Evolutionary conservation across 2,113 vertebrate species (phyloP).

Genomic region (Limnothrissa miodon): DNA sequence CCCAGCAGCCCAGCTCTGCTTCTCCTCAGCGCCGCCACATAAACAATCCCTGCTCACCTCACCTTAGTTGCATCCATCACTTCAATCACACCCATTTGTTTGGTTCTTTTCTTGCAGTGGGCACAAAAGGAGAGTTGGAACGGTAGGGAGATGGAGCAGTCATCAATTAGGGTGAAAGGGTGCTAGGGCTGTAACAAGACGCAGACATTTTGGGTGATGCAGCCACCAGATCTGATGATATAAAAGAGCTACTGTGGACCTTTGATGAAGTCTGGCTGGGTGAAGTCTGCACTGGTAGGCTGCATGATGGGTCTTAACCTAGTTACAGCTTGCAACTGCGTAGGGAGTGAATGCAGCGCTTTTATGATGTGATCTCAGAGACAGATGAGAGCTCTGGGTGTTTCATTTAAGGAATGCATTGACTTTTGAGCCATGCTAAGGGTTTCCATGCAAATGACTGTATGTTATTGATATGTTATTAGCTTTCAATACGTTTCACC

Average conservation of each 20-base stretch:
- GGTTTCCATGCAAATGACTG: not conserved
- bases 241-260: constrained; percentile 35
- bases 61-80: constrained; percentile 60
- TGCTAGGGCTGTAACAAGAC: constrained; percentile 18
- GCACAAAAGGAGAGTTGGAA: constrained; percentile 45
- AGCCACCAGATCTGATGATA: constrained; percentile 26
- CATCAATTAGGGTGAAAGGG: constrained; percentile 44
- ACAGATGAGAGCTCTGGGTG: not conserved
- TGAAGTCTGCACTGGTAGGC: not conserved
- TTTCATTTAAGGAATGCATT: not conserved
- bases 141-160: constrained; percentile 49
- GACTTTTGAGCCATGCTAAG: not conserved
- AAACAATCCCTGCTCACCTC: constrained; percentile 59
- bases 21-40: constrained; percentile 38
- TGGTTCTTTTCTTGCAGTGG: constrained; percentile 56
- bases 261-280: constrained; percentile 15
- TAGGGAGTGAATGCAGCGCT: not conserved
- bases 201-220: constrained; percentile 32
- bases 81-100: constrained; percentile 73
- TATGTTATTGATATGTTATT: not conserved
- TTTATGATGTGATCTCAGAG: not conserved
- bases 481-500: not conserved
- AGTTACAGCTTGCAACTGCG: not conserved
- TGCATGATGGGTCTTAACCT: not conserved
- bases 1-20: not conserved